A percentile compares a stretch with the other conserved stretches of the same genome.
phyloP scores from a whole-genome alignment of 2,113 vertebrate species.

The Phasianus colchicus region DNA sequence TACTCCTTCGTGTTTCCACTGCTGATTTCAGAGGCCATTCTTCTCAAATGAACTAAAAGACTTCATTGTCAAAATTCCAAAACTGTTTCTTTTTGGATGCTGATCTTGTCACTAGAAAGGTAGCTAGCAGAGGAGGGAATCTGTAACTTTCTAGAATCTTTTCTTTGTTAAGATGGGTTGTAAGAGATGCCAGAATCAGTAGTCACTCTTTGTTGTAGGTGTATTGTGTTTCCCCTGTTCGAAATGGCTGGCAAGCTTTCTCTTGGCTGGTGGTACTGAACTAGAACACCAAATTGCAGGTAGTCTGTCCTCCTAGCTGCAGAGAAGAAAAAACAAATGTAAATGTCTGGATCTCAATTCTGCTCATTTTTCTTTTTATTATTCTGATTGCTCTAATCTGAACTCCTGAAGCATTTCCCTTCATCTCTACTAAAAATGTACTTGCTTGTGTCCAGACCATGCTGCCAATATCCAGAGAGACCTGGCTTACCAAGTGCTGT shows the following conservation, averaged over 20 bases:
- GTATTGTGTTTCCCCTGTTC: neutral
- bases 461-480: neutral
- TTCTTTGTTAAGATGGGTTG: neutral
- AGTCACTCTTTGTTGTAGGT: neutral
- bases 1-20: neutral
- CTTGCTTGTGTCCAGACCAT: rapidly evolving
- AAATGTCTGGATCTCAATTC: neutral
- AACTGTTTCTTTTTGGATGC: neutral
- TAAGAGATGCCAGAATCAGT: neutral
- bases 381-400: neutral
- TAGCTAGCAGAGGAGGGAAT: neutral
- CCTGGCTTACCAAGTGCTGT: neutral
- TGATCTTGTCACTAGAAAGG: neutral
- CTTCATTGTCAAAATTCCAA: neutral
- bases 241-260: neutral
- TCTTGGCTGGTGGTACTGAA: neutral
- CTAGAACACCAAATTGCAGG: neutral
- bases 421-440: neutral
- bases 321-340: neutral
- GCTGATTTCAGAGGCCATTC: neutral
- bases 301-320: neutral
- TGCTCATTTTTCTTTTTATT: neutral
- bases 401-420: neutral
- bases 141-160: neutral
- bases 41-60: neutral